A percentile compares a stretch with the other conserved stretches of the same genome.
These are phyloP conservation scores for Aldabrachelys gigantea DNA, from an alignment of 2,113 vertebrate species.

Conservation along the genomic window DNA sequence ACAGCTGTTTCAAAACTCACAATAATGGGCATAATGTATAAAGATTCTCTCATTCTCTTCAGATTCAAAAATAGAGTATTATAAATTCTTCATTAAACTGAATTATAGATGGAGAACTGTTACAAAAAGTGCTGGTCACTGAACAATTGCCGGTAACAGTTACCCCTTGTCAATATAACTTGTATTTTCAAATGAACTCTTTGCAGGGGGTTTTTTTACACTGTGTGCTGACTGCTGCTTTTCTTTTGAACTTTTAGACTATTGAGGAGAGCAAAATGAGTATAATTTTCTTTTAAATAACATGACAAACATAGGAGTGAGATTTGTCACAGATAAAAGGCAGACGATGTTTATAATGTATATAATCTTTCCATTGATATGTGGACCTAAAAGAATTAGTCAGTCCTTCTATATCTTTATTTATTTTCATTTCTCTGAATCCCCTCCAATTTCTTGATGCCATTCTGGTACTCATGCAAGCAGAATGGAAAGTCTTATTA, in stretches of 20 bases:
- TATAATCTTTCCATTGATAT: background rate
- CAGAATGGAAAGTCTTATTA: background rate
- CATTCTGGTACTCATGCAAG: background rate
- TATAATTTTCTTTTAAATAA: background rate
- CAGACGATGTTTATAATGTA: background rate
- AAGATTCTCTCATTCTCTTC: background rate
- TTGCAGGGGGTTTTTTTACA: background rate
- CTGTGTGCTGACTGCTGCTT: background rate
- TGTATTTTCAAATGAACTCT: background rate
- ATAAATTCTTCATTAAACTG: background rate
- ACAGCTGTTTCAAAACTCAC: background rate
- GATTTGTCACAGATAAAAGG: background rate
- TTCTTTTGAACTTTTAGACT: background rate
- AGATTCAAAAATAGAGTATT: rapidly evolving
- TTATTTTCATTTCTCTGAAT: background rate
- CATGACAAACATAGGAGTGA: background rate
- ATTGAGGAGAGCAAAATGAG: background rate
- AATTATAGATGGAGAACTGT: background rate
- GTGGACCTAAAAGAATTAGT: background rate
- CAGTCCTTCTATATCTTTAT: background rate
- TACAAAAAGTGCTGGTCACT: background rate
- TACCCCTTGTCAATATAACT: background rate
- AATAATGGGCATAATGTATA: background rate
- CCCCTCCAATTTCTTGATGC: background rate
- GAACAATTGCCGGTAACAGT: background rate